These are phyloP conservation scores for Listronotus bonariensis DNA, from an alignment of 1,140 invertebrate species.

Conservation along the genomic window DNA sequence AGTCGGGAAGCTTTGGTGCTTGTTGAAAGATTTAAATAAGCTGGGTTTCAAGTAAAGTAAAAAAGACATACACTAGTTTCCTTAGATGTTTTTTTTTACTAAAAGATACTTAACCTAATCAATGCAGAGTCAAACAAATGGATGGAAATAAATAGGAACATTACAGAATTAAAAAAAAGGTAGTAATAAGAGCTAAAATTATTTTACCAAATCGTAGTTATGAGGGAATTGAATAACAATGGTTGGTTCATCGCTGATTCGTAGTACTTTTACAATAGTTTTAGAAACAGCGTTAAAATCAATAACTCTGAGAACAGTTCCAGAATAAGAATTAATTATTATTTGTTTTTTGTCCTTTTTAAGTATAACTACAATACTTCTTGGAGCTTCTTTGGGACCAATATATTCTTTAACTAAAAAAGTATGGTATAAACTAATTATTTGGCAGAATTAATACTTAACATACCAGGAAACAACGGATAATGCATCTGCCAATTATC, in stretches of 20 bases:
- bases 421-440: background rate
- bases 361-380: conserved; percentile 58
- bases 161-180: no score
- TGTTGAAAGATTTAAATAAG: no score
- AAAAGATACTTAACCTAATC: no score
- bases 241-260: conserved; percentile 57
- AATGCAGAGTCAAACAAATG: no score
- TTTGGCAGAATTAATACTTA: no score
- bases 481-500: conserved; percentile 8
- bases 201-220: conserved; percentile 63
- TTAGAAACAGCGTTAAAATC: conserved; percentile 27
- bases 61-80: no score
- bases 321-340: conserved; percentile 70
- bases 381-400: conserved; percentile 49
- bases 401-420: conserved; percentile 60
- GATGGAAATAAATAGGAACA: no score
- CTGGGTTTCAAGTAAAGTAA: no score
- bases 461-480: conserved; percentile 41
- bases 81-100: no score
- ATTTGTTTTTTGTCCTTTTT: conserved; percentile 70
- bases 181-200: no score
- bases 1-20: no score
- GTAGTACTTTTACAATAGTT: conserved; percentile 15
- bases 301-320: conserved; percentile 42
- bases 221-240: conserved; percentile 61